These are phyloP conservation scores for Chlamydotis undulata DNA, from an alignment of 2,113 vertebrate species.

Conservation along the genomic window DNA sequence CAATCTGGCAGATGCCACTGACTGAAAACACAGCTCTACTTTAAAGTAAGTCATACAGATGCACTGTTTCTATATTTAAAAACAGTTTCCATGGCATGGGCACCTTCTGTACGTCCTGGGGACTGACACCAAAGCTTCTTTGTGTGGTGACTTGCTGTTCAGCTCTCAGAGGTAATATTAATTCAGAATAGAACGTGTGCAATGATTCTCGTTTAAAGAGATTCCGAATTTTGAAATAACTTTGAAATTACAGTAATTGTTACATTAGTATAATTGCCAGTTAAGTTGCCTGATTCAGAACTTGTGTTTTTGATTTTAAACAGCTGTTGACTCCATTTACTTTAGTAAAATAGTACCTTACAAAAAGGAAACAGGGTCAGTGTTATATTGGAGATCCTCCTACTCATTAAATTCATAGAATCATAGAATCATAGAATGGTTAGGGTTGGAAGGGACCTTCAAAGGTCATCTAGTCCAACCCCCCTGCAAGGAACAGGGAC, in stretches of 20 bases:
- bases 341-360: not conserved
- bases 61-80: constrained; percentile 47
- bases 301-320: not conserved
- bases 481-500: no score
- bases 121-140: constrained; percentile 5
- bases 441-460: no score
- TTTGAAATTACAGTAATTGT: not conserved
- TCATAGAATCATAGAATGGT: no score
- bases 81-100: constrained; percentile 40
- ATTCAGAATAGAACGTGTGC: not conserved
- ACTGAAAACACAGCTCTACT: constrained; percentile 19
- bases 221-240: not conserved
- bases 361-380: not conserved
- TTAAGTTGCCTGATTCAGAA: not conserved
- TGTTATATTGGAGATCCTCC: not conserved
- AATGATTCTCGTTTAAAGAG: not conserved
- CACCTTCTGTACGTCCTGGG: not conserved
- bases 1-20: constrained; percentile 29
- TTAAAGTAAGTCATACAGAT: constrained; percentile 45
- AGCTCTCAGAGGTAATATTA: not conserved
- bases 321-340: not conserved
- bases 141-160: not conserved
- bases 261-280: not conserved
- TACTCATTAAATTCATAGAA: not conserved
- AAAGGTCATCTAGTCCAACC: no score